A percentile compares a stretch with the other conserved stretches of the same genome.
phyloP scores from a whole-genome alignment of 2,113 vertebrate species.

The Mixornis gularis region DNA sequence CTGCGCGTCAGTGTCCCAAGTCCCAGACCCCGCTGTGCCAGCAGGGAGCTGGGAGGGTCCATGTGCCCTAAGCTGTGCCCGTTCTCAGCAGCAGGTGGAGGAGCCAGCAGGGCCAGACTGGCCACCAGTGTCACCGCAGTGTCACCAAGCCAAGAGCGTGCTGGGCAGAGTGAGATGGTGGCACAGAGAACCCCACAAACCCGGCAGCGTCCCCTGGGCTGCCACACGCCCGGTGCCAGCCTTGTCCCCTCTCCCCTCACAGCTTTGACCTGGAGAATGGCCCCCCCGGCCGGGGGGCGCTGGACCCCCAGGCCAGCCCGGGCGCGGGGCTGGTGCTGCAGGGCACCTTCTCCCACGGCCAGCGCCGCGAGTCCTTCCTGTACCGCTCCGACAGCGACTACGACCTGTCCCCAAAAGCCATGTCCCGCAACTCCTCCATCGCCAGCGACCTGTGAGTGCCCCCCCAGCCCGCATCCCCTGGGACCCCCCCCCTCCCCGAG shows the following conservation, averaged over 20 bases:
- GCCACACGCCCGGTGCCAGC: neutral
- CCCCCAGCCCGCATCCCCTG: rapidly evolving
- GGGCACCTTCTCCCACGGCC: conserved; percentile 79
- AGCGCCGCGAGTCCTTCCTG: conserved; percentile 89
- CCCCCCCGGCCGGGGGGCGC: conserved; percentile 68
- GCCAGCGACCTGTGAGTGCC: conserved; percentile 88
- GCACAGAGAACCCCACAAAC: rapidly evolving
- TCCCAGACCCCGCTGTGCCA: rapidly evolving
- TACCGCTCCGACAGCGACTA: conserved; percentile 93
- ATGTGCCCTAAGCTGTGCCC: neutral
- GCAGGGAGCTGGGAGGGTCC: neutral
- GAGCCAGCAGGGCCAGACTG: neutral
- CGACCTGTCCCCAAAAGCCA: conserved; percentile 85
- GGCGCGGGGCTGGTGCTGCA: conserved; percentile 79
- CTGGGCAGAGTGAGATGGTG: rapidly evolving
- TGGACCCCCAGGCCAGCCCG: conserved; percentile 81
- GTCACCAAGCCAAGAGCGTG: rapidly evolving
- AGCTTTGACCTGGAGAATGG: conserved; percentile 95
- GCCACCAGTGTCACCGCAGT: neutral
- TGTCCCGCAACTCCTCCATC: conserved; percentile 85
- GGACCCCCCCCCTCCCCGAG: rapidly evolving
- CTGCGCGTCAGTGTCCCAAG: neutral
- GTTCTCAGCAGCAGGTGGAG: neutral
- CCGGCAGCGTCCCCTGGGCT: rapidly evolving
- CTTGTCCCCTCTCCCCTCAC: neutral